Conservation (phyloP, 2,888 invertebrate genomes). For the Calliopum simillimum region DNA sequence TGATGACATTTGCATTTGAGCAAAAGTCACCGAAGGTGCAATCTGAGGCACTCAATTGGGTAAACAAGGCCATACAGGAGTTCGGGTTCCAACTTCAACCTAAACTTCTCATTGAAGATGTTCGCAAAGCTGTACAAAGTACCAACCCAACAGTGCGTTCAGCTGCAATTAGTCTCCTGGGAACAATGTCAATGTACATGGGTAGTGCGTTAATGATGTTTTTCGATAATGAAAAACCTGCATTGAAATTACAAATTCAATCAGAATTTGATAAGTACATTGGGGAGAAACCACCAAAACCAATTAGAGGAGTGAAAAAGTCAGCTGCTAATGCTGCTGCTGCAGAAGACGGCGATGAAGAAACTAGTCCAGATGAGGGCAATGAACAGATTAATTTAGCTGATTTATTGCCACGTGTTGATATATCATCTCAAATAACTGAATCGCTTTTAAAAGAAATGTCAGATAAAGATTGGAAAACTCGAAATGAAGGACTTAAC, state of each 20-base stretch:
- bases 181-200: conserved; percentile 84
- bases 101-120: conserved; percentile 79
- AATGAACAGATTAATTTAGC: conserved; percentile 70
- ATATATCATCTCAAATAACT: conserved; percentile 86
- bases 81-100: conserved; percentile 86
- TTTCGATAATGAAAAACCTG: conserved; percentile 89
- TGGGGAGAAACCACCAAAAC: conserved; percentile 81
- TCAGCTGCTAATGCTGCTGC: conserved; percentile 44
- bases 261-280: conserved; percentile 86
- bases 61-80: conserved; percentile 81
- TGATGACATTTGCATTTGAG: conserved; percentile 80
- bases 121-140: conserved; percentile 86
- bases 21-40: conserved; percentile 95
- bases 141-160: conserved; percentile 88
- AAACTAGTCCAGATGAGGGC: conserved; percentile 52
- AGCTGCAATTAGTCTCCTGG: conserved; percentile 74
- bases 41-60: conserved; percentile 86
- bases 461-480: conserved; percentile 93
- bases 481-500: conserved; percentile 69
- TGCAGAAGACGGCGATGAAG: conserved; percentile 49
- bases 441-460: conserved; percentile 83
- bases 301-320: conserved; percentile 72
- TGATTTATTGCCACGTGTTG: conserved; percentile 81
- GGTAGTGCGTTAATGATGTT: conserved; percentile 79
- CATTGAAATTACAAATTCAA: conserved; percentile 85